These are phyloP conservation scores for Bimastos eiseni DNA, from an alignment of 2,888 invertebrate genomes.

Conservation along the genomic window DNA sequence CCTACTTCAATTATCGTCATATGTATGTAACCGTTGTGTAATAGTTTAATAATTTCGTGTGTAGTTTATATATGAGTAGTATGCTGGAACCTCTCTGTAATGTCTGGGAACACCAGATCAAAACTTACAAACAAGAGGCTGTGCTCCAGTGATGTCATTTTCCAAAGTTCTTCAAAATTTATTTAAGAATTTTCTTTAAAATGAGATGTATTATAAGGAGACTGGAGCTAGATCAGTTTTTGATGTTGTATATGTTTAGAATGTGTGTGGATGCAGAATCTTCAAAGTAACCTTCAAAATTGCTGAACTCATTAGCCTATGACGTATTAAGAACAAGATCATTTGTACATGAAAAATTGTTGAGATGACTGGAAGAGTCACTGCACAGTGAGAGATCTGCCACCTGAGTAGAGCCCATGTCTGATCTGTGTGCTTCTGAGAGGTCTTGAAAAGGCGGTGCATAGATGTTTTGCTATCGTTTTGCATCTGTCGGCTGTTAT, in stretches of 20 bases:
- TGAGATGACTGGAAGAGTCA: neutral
- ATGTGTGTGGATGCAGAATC: neutral
- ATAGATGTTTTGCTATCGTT: neutral
- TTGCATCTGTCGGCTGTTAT: neutral
- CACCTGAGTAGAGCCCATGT: neutral
- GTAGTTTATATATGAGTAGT: neutral
- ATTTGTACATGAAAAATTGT: neutral
- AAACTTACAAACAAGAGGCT: neutral
- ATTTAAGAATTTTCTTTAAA: neutral
- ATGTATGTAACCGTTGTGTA: neutral
- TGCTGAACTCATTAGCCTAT: neutral
- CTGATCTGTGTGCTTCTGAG: neutral
- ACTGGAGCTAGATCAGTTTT: neutral
- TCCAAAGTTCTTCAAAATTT: neutral
- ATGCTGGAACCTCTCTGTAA: neutral
- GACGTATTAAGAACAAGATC: neutral
- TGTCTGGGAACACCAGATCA: conserved; percentile 13
- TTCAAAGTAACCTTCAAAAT: neutral
- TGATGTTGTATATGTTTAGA: neutral
- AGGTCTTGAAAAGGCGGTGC: neutral
- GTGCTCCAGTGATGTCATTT: neutral
- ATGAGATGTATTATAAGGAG: neutral
- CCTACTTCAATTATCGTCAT: neutral
- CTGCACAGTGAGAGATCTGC: neutral
- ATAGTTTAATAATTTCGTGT: neutral